phyloP scores from a whole-genome alignment of 2,888 invertebrate species.

The Euphydryas editha region DNA sequence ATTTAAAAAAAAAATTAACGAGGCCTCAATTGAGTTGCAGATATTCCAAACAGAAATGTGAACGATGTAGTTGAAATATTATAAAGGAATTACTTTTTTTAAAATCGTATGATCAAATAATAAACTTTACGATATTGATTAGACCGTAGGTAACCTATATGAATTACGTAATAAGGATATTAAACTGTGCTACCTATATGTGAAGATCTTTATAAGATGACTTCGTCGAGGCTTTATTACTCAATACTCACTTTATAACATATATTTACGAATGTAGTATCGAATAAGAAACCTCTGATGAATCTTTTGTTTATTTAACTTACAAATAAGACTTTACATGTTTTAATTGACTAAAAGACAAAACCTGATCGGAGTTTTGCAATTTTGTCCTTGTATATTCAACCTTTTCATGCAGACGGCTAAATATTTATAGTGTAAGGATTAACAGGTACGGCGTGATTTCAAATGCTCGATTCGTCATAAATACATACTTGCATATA shows the following conservation, averaged over 20 bases:
- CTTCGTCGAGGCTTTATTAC: not conserved
- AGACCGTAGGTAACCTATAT: too few species aligned
- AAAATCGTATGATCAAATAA: too few species aligned
- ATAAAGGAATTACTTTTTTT: too few species aligned
- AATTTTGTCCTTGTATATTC: slow-evolving; percentile 46
- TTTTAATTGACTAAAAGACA: slow-evolving; percentile 36
- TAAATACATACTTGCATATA: not conserved
- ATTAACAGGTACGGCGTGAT: slow-evolving; percentile 24
- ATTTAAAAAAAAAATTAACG: too few species aligned
- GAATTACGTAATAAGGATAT: not conserved
- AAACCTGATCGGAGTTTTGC: slow-evolving; percentile 43
- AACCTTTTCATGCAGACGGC: slow-evolving; percentile 42
- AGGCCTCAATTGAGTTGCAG: too few species aligned
- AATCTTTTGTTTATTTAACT: not conserved
- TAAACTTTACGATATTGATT: too few species aligned
- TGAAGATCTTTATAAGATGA: slow-evolving; percentile 2
- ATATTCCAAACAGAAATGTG: too few species aligned
- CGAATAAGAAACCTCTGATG: not conserved
- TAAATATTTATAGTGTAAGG: slow-evolving; percentile 13
- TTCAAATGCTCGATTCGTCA: slow-evolving; percentile 6
- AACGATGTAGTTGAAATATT: too few species aligned
- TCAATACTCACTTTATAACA: not conserved
- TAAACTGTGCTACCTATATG: slow-evolving; percentile 16
- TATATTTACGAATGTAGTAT: not conserved
- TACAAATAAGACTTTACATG: slow-evolving; percentile 5